These are phyloP conservation scores for Eudyptes chrysolophus DNA, from an alignment of 2,113 vertebrate species.

Conservation along the genomic window DNA sequence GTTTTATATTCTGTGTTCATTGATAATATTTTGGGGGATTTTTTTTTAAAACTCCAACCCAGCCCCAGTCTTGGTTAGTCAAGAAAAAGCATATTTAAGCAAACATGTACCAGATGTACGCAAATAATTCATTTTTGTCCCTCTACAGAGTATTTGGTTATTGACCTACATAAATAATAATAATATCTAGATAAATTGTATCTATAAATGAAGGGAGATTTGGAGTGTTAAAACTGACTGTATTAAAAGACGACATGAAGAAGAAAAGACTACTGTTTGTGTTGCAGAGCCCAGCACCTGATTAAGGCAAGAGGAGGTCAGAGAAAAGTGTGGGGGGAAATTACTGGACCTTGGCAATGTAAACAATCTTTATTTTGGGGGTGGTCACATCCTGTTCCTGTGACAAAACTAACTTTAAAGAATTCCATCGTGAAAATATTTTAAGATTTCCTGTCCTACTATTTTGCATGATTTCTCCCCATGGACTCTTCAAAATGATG, in stretches of 20 bases:
- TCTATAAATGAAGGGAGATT: neutral
- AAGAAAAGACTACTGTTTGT: neutral
- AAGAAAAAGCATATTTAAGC: neutral
- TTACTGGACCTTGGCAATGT: neutral
- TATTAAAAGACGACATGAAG: neutral
- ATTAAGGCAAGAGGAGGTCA: neutral
- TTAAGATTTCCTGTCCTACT: neutral
- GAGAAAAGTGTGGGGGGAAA: neutral
- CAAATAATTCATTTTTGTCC: neutral
- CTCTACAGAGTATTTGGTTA: neutral
- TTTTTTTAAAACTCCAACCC: neutral
- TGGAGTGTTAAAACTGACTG: neutral
- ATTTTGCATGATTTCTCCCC: neutral
- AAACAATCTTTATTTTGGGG: neutral
- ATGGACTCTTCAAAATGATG: neutral
- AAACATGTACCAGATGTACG: neutral
- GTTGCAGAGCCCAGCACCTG: neutral
- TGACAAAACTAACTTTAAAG: neutral
- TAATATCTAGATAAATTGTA: neutral
- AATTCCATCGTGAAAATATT: neutral
- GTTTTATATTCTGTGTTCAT: neutral
- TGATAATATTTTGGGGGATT: neutral
- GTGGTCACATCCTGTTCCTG: neutral
- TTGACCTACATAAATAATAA: neutral
- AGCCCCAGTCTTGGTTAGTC: neutral